Evolutionary conservation across 2,888 invertebrate species (phyloP), one percentile per base, ranked within the genome.

Genomic region (Protophormia terraenovae): DNA sequence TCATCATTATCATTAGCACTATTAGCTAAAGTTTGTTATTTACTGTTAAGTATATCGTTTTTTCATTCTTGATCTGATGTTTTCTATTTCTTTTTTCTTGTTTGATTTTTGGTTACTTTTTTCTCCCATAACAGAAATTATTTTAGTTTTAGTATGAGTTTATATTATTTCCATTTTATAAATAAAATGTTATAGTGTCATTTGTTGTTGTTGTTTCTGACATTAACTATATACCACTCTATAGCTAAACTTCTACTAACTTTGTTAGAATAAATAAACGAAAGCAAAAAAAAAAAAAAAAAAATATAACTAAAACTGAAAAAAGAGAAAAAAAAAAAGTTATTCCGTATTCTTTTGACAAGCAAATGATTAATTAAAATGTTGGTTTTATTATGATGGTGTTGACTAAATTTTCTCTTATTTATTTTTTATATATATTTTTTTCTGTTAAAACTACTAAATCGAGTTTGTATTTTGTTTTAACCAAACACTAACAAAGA

Each of bases 361-460:
- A 77, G 72, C 78, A 53, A 77, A 83, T 83, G 83, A 83, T 83
- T 83, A 83, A 83, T 83, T 83, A 83, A 83, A 83, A 77, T 64
- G 66, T 66, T 66, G 71, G 66, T 72, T 77, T 71, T 58, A n/a
- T 72, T 72, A 29, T 76, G 82, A 76, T 75, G 81, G 62, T 76
- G 76, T 62, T 53, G 82, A 69, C 67, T 58, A 14, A 77, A 19
- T 38, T 50, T 47, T 50, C 14, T 16, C 12, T 27, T 24, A 7
- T 1, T 16, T 38, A n/a, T 1, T 22, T 24, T 3, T 3, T 60
- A n/a, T n/a, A n/a, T n/a, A n/a, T n/a, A n/a, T 66, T 10, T 35
- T 4, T 22, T 19, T n/a, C 53, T 53, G n/a, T n/a, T n/a, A n/a
- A n/a, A n/a, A n/a, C n/a, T n/a, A n/a, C n/a, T n/a, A 19, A 62